phyloP scores from a whole-genome alignment of 2,113 vertebrate genomes.

The Semnopithecus entellus region DNA sequence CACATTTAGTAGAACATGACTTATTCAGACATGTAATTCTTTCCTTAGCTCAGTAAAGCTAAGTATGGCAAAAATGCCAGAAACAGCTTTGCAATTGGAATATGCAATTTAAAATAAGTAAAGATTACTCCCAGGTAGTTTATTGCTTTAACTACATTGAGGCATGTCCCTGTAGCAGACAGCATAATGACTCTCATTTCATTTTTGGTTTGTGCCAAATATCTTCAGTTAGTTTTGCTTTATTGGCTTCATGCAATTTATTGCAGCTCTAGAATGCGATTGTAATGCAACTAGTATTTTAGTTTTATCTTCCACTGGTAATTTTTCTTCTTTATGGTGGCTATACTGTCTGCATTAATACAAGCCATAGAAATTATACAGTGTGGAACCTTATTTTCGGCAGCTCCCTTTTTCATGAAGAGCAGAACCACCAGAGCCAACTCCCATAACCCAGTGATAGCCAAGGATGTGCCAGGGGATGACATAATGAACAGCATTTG shows the following conservation, averaged over 20 bases:
- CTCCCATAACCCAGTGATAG: background rate
- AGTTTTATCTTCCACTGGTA: conserved; percentile 85
- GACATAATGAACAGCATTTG: background rate
- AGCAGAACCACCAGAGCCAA: background rate
- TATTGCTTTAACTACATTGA: conserved; percentile 85
- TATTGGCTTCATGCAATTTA: conserved; percentile 86
- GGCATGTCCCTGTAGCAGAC: conserved; percentile 82
- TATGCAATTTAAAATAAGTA: conserved; percentile 86
- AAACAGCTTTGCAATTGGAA: conserved; percentile 85
- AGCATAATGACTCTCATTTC: conserved; percentile 84
- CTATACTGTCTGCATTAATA: conserved; percentile 84
- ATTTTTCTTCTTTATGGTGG: conserved; percentile 87
- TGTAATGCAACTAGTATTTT: conserved; percentile 86
- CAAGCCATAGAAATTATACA: conserved; percentile 84
- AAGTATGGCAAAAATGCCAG: conserved; percentile 84
- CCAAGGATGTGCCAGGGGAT: background rate
- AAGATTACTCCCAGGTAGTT: conserved; percentile 87
- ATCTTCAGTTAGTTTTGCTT: conserved; percentile 88
- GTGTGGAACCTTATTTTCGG: conserved; percentile 79
- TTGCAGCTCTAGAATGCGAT: conserved; percentile 83
- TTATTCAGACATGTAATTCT: conserved; percentile 81
- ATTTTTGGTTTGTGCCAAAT: conserved; percentile 88
- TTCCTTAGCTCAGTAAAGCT: conserved; percentile 76
- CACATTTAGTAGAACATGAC: conserved; percentile 79
- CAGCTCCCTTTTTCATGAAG: conserved; percentile 71